Conservation (phyloP, 2,113 vertebrate species). For the Cyprinodon brontotheroides region DNA sequence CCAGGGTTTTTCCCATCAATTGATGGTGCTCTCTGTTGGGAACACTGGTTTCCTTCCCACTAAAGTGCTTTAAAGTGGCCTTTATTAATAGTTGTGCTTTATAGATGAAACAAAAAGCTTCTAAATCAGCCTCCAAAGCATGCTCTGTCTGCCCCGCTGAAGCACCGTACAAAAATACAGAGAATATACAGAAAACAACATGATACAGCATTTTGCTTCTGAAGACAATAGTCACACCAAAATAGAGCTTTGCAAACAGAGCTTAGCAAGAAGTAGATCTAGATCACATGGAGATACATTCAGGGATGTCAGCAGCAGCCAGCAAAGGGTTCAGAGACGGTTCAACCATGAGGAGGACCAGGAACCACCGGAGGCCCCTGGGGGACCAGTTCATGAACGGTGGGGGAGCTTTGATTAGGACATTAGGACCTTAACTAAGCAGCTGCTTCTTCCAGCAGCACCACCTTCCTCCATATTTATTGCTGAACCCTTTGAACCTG, state of each 20-base stretch:
- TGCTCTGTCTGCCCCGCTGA: conserved; percentile 23
- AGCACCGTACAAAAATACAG: conserved; percentile 71
- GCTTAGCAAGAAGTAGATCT: conserved; percentile 53
- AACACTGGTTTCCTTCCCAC: not conserved
- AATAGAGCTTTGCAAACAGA: conserved; percentile 57
- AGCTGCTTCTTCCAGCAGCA: too few relatives aligned
- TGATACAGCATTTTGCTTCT: conserved; percentile 36
- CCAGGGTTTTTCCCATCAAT: too few relatives aligned
- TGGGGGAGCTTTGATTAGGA: too few relatives aligned
- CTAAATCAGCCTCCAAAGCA: conserved; percentile 18
- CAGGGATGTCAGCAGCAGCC: conserved; percentile 57
- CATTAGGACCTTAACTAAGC: too few relatives aligned
- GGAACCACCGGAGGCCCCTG: not conserved
- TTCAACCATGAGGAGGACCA: not conserved
- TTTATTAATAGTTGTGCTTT: not conserved
- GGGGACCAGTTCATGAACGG: too few relatives aligned
- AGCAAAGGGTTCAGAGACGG: not conserved
- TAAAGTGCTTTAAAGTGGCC: not conserved
- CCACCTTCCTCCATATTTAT: too few relatives aligned
- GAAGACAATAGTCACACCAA: conserved; percentile 65
- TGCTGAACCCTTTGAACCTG: too few relatives aligned
- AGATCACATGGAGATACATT: conserved; percentile 61
- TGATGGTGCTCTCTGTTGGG: not conserved
- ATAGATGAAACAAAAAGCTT: not conserved
- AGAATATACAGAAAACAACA: conserved; percentile 51